Percentiles rank a stretch among this genome's conserved stretches.
Evolutionary conservation across 1,140 invertebrate genomes (phyloP).

Genomic region (Leptinotarsa undecemlineata): DNA sequence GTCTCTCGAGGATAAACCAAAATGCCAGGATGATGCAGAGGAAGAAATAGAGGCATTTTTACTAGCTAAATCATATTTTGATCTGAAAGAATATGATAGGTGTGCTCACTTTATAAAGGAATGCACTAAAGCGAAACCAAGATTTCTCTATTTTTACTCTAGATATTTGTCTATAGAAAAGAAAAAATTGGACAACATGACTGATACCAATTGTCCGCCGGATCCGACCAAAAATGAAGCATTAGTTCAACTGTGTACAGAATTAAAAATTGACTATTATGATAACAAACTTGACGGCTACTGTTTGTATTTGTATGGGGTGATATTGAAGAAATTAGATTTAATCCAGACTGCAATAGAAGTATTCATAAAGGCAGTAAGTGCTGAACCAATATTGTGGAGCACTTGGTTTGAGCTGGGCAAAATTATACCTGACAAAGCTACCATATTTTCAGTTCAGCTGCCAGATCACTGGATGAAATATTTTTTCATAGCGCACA

Average conservation of each 20-base stretch:
- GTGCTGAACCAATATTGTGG: conserved; percentile 84
- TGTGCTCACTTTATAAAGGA: conserved; percentile 82
- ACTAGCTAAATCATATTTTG: conserved; percentile 88
- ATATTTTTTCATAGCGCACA: conserved; percentile 88
- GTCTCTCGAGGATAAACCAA: conserved; percentile 52
- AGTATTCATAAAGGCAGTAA: conserved; percentile 77
- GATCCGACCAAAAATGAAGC: conserved; percentile 64
- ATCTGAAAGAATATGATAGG: conserved; percentile 89
- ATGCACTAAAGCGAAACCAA: conserved; percentile 66
- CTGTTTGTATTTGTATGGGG: conserved; percentile 87
- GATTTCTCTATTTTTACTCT: conserved; percentile 84
- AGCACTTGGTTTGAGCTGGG: conserved; percentile 92
- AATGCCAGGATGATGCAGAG: conserved; percentile 54
- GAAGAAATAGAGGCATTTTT: conserved; percentile 74
- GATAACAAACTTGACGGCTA: conserved; percentile 80
- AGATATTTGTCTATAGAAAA: conserved; percentile 88
- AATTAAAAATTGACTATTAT: conserved; percentile 64
- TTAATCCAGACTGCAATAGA: conserved; percentile 74
- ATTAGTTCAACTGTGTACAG: conserved; percentile 61
- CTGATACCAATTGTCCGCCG: conserved; percentile 72
- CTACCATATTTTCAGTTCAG: conserved; percentile 66
- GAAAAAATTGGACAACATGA: conserved; percentile 82
- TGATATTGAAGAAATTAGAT: conserved; percentile 88
- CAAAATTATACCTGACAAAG: conserved; percentile 79
- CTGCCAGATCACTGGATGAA: conserved; percentile 94